Percentiles rank a stretch among this genome's conserved stretches.
Evolutionary conservation across 2,888 invertebrate species (phyloP).

Genomic region (Synanthedon vespiformis): DNA sequence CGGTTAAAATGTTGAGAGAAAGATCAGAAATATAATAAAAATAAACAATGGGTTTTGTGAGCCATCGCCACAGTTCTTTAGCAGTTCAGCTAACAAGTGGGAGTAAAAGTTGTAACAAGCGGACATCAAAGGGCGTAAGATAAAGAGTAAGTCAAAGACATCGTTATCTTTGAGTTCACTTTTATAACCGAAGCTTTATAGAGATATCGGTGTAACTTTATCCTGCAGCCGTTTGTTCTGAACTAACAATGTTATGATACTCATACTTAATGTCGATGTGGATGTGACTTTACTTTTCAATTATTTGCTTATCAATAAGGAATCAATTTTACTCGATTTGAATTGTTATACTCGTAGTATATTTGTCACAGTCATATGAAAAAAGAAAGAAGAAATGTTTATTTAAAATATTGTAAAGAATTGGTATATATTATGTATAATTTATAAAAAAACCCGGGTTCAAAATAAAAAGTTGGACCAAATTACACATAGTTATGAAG

Average conservation of each 20-base stretch:
- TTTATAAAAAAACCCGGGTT: too few species aligned
- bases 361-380: too few species aligned
- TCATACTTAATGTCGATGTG: neutral
- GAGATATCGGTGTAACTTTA: slow-evolving; percentile 10
- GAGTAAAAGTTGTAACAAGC: slow-evolving; percentile 24
- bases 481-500: too few species aligned
- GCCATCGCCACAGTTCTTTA: slow-evolving; percentile 19
- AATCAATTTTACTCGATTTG: too few species aligned
- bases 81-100: slow-evolving; percentile 28
- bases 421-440: too few species aligned
- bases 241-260: neutral
- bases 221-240: slow-evolving; percentile 4
- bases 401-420: too few species aligned
- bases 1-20: too few species aligned
- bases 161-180: slow-evolving; percentile 29
- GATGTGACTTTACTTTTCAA: neutral
- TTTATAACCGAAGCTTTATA: slow-evolving; percentile 15
- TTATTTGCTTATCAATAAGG: too few species aligned
- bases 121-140: slow-evolving; percentile 21
- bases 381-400: too few species aligned
- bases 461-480: too few species aligned
- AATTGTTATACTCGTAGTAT: too few species aligned
- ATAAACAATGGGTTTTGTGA: slow-evolving; percentile 1
- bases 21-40: too few species aligned
- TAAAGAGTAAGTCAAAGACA: slow-evolving; percentile 17